Base-by-base conservation (phyloP, 1,140 invertebrate genomes). In the Drosophila sp. region DNA sequence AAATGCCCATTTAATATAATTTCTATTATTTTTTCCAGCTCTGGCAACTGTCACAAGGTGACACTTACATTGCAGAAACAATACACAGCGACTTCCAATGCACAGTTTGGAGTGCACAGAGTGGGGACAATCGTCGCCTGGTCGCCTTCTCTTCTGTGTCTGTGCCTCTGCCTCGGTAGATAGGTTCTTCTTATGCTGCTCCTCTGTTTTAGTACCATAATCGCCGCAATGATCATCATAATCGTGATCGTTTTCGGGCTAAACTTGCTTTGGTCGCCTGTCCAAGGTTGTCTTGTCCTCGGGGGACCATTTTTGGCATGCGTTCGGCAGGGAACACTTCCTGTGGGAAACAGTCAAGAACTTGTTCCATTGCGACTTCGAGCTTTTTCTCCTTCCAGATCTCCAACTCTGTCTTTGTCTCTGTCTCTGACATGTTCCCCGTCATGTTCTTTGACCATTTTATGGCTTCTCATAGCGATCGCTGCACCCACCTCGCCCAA, bases 1-100 rank as follows among this genome's bases (percentile, higher is more conserved):
- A 79, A 86, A 82, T 87, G 79, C 79, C 83, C 83, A 86, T 86
- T 86, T 86, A 78, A 86, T 87, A 86, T 87, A 86, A 86, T 86
- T 86, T 87, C 83, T 87, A 83, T 87, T 86, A 86, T 86, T 86
- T 82, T 62, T 82, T 83, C 75, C 82, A 85, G 80, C 82, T 81
- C 74, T 76, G 83, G 71, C 66, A 79, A 87, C 82, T 86, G 83
- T 84, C 79, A 82, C 79, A 57, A 82, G 83, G 83, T 86, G 83
- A 86, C 83, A 86, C 83, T 87, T 86, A 86, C 83, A 86, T 87
- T 73, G 83, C 82, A 87, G 75, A 79, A 86, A 86, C 80, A 87
- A 82, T 86, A 82, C 87, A 79, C 79, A 86, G 79, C 78, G 63
- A 80, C 66, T 68, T 32, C 70, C 72, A 76, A 70, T 76, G 76